Conservation (phyloP, 1,140 invertebrate species). For the Zelostemma sp. region DNA sequence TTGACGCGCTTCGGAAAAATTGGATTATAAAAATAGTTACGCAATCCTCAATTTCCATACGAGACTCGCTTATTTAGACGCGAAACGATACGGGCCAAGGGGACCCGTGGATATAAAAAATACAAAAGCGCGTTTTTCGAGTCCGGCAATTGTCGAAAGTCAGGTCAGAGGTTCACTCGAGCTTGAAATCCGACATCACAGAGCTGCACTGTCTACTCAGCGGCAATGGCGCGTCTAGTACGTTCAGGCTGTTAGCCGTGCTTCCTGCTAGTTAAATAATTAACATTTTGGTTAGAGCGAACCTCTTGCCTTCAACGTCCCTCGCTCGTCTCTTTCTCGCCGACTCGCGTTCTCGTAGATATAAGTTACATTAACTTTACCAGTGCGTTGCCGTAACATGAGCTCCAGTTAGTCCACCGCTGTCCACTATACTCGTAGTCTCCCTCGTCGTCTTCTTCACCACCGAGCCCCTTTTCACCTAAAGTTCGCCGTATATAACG, state of each 20-base stretch:
- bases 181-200: not conserved
- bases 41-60: not conserved
- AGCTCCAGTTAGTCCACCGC: constrained; percentile 61
- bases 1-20: constrained; percentile 5
- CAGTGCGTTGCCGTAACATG: constrained; percentile 59
- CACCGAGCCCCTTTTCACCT: constrained; percentile 17
- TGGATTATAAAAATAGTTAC: not conserved
- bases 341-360: constrained; percentile 47
- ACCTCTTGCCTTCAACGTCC: constrained; percentile 39
- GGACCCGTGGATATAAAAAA: no score
- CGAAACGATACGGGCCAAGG: no score
- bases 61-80: no score
- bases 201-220: constrained; percentile 1
- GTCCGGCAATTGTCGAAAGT: not conserved
- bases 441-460: constrained; percentile 9
- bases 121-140: not conserved
- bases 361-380: constrained; percentile 54
- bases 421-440: constrained; percentile 57
- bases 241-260: constrained; percentile 57
- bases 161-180: not conserved
- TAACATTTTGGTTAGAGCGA: constrained; percentile 65
- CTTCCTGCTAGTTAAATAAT: constrained; percentile 66
- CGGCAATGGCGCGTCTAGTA: constrained; percentile 42
- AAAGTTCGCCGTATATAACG: constrained; percentile 39
- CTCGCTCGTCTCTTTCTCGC: constrained; percentile 21